Evolutionary conservation across 35 echinoderm and acorn worm genomes (phyloP), one percentile per base, ranked within the genome.

Genomic region (Nesometra sesokonis): DNA sequence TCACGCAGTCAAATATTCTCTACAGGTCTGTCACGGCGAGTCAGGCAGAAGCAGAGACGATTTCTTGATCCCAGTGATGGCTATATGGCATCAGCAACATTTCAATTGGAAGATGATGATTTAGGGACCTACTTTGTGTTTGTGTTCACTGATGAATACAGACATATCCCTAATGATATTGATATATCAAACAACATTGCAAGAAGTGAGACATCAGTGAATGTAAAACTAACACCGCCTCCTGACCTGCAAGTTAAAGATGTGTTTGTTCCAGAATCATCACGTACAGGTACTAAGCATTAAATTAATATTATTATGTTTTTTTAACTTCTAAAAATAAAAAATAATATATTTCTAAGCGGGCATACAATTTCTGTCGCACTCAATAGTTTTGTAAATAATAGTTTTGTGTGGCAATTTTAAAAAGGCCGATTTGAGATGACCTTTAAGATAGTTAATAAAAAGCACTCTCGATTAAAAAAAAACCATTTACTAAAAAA

Each of bases 171-270:
- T 85, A 40, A 85, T 31, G 83, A 85, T 37, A 52, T 32, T 52
- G 83, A 85, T 57, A 46, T 17, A 9, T 35, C 21, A 5, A 85
- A 85, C 31, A 85, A 85, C 57, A 46, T 85, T 30, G 33, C 0
- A 31, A 37, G 83, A 57, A 85, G 83, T 85, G 40, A 46, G 11
- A 52, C 38, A 57, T 40, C 83, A 31, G 83, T 85, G 17, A 27
- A 52, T 57, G 27, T 85, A 17, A 29, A 52, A 85, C 33, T 85
- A 47, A 85, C 83, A 29, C 83, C 83, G 30, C 83, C 83, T 13
- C 83, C 83, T 19, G 83, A 85, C 29, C 43, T 85, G n/a, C 29
- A 52, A 33, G 83, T 85, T 3, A 85, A 29, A 3, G 9, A 46
- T 7, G 40, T 85, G 29, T 30, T 57, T 31, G 39, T 85, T 3